Evolutionary conservation across 2,113 vertebrate species (phyloP).

Genomic region (Turnix velox): DNA sequence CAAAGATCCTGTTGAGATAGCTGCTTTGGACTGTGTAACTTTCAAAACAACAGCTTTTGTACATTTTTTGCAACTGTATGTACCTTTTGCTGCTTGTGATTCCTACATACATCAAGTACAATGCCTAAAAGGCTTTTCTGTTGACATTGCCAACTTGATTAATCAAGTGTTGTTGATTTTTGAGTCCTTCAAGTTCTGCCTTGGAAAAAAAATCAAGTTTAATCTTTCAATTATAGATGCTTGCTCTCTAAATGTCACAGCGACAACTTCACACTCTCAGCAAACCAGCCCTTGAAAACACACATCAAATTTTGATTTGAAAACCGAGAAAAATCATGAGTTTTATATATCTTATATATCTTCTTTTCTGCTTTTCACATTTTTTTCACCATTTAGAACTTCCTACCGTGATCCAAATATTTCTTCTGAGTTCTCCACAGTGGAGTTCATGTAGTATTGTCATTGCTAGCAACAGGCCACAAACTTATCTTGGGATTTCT

Average conservation of each 20-base stretch:
- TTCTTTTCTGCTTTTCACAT: background rate
- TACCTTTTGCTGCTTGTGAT: background rate
- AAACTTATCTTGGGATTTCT: background rate
- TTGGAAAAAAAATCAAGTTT: background rate
- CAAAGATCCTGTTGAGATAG: background rate
- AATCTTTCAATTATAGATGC: background rate
- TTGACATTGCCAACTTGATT: conserved; percentile 1
- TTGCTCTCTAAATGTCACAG: conserved; percentile 4
- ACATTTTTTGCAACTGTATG: background rate
- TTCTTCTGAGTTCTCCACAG: background rate
- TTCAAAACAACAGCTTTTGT: background rate
- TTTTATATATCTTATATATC: too few relatives aligned
- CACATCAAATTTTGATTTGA: background rate
- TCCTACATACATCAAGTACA: background rate
- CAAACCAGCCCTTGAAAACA: background rate
- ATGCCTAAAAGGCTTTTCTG: background rate
- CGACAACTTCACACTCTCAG: background rate
- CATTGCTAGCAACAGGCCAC: background rate
- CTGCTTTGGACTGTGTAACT: background rate
- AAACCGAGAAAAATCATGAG: background rate
- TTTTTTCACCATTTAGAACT: background rate
- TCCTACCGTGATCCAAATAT: background rate
- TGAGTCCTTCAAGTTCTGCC: background rate
- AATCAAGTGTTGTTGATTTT: conserved; percentile 22
- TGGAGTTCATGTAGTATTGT: background rate